Conservation (phyloP, 2,113 vertebrate genomes). For the Rousettus leschenaultii region DNA sequence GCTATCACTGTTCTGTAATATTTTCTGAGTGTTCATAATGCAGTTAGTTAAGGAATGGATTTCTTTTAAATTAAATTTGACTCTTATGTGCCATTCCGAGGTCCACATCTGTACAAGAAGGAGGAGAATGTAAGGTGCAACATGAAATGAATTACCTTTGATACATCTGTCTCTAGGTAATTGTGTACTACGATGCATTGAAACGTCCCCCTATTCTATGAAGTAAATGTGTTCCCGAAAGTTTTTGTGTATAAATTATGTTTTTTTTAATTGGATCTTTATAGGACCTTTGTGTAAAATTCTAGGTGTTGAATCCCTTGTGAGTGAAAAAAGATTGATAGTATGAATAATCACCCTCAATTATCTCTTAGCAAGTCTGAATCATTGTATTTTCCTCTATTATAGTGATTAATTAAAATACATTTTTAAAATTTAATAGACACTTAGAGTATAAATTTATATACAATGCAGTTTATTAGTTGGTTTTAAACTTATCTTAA, state of each 20-base stretch:
- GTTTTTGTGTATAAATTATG: neutral
- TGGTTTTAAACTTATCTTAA: neutral
- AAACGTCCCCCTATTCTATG: neutral
- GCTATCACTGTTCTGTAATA: neutral
- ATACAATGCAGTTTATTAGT: neutral
- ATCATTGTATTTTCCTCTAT: neutral
- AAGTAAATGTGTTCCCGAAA: neutral
- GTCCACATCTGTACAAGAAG: neutral
- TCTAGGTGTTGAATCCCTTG: neutral
- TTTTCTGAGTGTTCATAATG: neutral
- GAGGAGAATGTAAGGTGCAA: neutral
- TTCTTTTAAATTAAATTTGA: neutral
- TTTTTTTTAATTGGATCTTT: neutral
- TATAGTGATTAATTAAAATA: neutral
- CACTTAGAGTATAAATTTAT: neutral
- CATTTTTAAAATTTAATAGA: neutral
- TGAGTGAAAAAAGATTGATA: neutral
- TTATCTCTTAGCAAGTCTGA: neutral
- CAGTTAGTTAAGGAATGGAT: neutral
- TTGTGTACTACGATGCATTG: neutral
- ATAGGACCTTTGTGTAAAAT: neutral
- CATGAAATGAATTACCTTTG: neutral
- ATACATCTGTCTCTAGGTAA: neutral
- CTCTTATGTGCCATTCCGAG: neutral
- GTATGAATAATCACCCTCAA: neutral